Conservation (phyloP, 2,797 vertebrate species). For the Lutjanus campechanus region DNA sequence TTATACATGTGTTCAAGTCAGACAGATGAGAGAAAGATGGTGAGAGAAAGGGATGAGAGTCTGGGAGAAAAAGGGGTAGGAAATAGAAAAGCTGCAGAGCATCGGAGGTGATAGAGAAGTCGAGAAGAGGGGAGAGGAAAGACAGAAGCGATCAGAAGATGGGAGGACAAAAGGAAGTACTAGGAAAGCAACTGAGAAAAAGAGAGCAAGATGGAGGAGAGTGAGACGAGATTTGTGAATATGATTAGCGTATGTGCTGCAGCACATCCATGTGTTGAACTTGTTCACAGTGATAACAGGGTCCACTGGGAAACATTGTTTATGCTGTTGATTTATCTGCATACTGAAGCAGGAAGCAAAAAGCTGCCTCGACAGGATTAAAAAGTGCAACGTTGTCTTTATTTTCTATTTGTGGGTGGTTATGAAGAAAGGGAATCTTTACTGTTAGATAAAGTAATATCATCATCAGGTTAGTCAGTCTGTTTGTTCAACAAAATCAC, state of each 20-base stretch:
- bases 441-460: constrained; percentile 15
- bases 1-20: constrained; percentile 83
- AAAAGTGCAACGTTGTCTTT: constrained; percentile 60
- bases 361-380: constrained; percentile 53
- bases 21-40: constrained; percentile 69
- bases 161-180: constrained; percentile 23
- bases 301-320: constrained; percentile 66
- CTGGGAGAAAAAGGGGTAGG: constrained; percentile 24
- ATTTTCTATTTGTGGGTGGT: constrained; percentile 45
- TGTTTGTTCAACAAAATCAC: constrained; percentile 16
- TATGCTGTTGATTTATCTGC: constrained; percentile 64
- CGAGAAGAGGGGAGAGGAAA: constrained; percentile 18
- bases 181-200: constrained; percentile 13
- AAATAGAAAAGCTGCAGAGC: constrained; percentile 53
- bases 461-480: constrained; percentile 10
- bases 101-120: constrained; percentile 44
- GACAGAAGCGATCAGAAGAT: constrained; percentile 38
- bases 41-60: constrained; percentile 55
- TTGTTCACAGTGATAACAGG: constrained; percentile 65
- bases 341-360: constrained; percentile 52
- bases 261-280: constrained; percentile 66
- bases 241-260: constrained; percentile 51
- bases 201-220: constrained; percentile 4
- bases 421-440: constrained; percentile 1
- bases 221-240: constrained; percentile 32